These are phyloP conservation scores for Apogon hyalosoma DNA, from an alignment of 2,797 vertebrate species.

Conservation along the genomic window DNA sequence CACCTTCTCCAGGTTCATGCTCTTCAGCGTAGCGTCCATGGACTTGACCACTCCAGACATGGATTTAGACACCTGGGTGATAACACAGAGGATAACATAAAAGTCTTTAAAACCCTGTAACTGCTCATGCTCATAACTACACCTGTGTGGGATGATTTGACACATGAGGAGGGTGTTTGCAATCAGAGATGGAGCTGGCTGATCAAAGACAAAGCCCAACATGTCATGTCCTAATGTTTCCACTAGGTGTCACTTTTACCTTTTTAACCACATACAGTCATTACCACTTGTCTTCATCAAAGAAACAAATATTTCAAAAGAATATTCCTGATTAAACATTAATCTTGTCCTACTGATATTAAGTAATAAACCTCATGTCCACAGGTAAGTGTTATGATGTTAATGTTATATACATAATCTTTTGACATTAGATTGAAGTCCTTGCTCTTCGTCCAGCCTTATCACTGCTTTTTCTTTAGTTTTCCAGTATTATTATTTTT, in stretches of 20 bases:
- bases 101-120: background rate
- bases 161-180: background rate
- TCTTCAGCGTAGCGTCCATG: conserved; percentile 92
- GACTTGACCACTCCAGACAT: conserved; percentile 95
- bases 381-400: conserved; percentile 11
- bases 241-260: conserved; percentile 77
- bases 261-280: conserved; percentile 30
- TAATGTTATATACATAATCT: background rate
- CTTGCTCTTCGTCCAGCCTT: too few species aligned
- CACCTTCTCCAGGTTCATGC: conserved; percentile 96
- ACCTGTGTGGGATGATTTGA: background rate
- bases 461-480: too few species aligned
- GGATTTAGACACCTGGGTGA: conserved; percentile 89
- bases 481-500: too few species aligned
- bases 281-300: conserved; percentile 1
- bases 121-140: too few species aligned
- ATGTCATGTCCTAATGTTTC: conserved; percentile 33
- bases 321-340: conserved; percentile 12
- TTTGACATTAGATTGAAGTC: too few species aligned
- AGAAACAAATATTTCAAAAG: conserved; percentile 8
- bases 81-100: background rate
- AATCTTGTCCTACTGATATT: conserved; percentile 3
- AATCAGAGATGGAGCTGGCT: background rate
- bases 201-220: background rate
- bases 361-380: too few species aligned